Conservation (phyloP, 2,113 vertebrate species). For the Psittacara wagleri region DNA sequence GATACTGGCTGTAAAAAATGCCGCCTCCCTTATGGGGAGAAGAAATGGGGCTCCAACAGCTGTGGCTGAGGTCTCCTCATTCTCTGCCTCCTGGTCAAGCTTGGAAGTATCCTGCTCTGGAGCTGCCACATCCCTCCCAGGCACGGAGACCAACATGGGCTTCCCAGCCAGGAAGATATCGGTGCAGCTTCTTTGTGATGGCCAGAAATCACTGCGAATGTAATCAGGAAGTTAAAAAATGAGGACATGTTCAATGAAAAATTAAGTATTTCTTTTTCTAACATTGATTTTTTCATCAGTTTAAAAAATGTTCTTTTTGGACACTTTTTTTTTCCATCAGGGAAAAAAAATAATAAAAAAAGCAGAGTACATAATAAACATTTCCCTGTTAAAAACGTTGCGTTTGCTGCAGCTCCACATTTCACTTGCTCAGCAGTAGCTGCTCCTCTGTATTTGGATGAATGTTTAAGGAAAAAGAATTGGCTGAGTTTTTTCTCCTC, state of each 20-base stretch:
- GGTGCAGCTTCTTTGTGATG: neutral
- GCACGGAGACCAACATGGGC: neutral
- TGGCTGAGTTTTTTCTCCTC: neutral
- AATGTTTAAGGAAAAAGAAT: neutral
- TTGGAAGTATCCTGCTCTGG: neutral
- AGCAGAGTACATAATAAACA: neutral
- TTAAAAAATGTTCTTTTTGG: slow-evolving; percentile 34
- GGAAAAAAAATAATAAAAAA: neutral
- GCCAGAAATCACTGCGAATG: neutral
- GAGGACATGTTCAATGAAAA: neutral
- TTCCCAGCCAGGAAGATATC: neutral
- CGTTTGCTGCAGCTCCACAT: neutral
- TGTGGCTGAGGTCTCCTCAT: rapidly evolving
- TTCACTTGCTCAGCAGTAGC: neutral
- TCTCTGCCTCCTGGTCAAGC: neutral
- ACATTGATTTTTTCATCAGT: slow-evolving; percentile 14
- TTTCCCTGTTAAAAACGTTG: slow-evolving; percentile 12
- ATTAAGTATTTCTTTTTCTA: neutral
- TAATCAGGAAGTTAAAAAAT: neutral
- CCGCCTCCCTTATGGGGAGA: neutral
- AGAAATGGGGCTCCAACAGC: neutral
- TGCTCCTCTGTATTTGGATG: neutral
- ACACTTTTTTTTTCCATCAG: neutral
- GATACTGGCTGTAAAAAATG: neutral
- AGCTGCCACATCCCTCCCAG: neutral